Conservation (phyloP, 1,140 invertebrate species). For the Panagrolaimus sp. region DNA sequence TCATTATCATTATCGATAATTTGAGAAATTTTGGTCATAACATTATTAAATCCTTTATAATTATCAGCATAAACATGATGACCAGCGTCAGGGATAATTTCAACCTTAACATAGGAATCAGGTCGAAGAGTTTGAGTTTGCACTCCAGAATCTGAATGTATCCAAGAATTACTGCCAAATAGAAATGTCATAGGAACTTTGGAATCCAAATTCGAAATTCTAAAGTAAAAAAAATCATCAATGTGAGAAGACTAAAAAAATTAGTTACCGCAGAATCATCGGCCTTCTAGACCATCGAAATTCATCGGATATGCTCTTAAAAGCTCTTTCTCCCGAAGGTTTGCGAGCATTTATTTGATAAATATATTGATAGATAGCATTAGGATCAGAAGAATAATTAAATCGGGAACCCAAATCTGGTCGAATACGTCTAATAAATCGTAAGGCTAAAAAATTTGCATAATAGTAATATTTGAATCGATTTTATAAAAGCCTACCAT, state of each 20-base stretch:
- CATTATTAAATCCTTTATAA: conserved; percentile 76
- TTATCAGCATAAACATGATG: conserved; percentile 93
- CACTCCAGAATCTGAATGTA: conserved; percentile 75
- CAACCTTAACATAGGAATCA: conserved; percentile 72
- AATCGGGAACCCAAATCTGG: conserved; percentile 84
- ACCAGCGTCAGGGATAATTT: conserved; percentile 67
- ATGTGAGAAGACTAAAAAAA: no score
- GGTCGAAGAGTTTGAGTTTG: conserved; percentile 68
- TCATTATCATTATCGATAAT: conserved; percentile 30
- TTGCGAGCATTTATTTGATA: conserved; percentile 89
- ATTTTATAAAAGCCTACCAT: conserved; percentile 63
- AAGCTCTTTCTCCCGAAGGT: conserved; percentile 86
- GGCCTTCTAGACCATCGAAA: conserved; percentile 94
- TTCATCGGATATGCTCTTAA: conserved; percentile 78
- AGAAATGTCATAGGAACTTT: conserved; percentile 80
- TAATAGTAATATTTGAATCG: no score
- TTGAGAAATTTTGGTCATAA: conserved; percentile 29
- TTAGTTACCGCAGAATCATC: conserved; percentile 72
- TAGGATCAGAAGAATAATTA: conserved; percentile 66
- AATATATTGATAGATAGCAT: conserved; percentile 81
- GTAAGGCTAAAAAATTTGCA: conserved; percentile 29
- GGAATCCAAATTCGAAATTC: conserved; percentile 45
- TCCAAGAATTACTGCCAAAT: conserved; percentile 85
- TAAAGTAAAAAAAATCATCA: not conserved
- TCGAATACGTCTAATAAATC: conserved; percentile 61